phyloP scores from a whole-genome alignment of 1,140 invertebrate species.

The Odontomachus brunneus region DNA sequence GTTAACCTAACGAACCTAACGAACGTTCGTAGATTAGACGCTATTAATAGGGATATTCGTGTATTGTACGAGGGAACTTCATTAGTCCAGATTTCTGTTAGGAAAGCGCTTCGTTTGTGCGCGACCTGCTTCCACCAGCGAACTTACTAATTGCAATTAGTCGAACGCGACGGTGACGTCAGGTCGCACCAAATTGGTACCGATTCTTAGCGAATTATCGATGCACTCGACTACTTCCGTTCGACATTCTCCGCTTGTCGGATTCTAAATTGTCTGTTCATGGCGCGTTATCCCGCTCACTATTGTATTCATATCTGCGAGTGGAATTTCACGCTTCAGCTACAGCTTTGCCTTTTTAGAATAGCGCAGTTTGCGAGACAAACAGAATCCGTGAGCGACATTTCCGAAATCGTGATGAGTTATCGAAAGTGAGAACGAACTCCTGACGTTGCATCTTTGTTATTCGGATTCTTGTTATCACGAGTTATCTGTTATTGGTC shows the following conservation, averaged over 20 bases:
- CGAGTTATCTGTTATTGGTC: too few relatives aligned
- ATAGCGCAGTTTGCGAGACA: neutral
- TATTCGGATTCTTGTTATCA: too few relatives aligned
- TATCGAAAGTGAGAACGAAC: too few relatives aligned
- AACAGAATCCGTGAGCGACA: neutral
- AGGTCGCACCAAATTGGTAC: neutral
- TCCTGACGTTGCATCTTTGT: too few relatives aligned
- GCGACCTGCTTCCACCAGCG: constrained; percentile 2
- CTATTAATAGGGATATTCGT: neutral
- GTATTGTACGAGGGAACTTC: constrained; percentile 15
- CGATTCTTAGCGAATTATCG: constrained; percentile 8
- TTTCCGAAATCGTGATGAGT: too few relatives aligned
- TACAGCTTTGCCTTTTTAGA: neutral
- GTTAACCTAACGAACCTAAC: constrained; percentile 20
- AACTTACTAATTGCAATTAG: constrained; percentile 25
- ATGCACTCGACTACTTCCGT: constrained; percentile 3
- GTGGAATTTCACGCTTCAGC: constrained; percentile 32
- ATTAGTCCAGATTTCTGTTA: constrained; percentile 39
- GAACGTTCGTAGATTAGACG: constrained; percentile 29
- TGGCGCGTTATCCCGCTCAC: neutral
- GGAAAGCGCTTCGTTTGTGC: constrained; percentile 15
- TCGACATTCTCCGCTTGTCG: constrained; percentile 21
- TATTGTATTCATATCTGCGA: constrained; percentile 65
- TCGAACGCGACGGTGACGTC: neutral
- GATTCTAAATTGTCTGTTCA: constrained; percentile 57